Base-by-base conservation (phyloP, 2,888 invertebrate genomes). In the Coecobrya sp. region DNA sequence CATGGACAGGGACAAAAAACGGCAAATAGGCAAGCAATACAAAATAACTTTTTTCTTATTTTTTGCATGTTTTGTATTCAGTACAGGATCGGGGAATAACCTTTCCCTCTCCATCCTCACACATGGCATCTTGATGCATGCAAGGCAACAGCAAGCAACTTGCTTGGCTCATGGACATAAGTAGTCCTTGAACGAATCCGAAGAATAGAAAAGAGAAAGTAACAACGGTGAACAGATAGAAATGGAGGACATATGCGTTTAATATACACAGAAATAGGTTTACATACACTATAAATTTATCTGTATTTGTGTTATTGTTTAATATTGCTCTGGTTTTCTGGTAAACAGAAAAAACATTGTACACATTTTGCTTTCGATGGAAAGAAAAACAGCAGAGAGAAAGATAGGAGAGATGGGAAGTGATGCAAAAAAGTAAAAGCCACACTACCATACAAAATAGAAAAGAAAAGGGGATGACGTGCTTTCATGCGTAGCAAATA, bases 401-500 rank as follows among this genome's bases (percentile, higher is more conserved):
- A 65, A 65, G 36, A 16, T 16, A 22, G 55, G 25, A 49, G 59
- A 42, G 52, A 84, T 30, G 59, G 55, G 16, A 85, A 85, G 45
- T 86, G 79, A 81, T 86, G 86, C 91, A 81, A 82, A 86, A 86
- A 91, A 70, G 70, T 59, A 73, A 92, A 92, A 88, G 59, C 59
- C 36, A 82, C 73, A 62, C 68, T 16, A 82, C 36, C 59, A 59
- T 84, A 76, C 22, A 49, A 55, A 73, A 68, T 70, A 19, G 42
- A 30, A 36, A 49, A 85, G 30, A 59, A 49, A 62, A 73, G 73
- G 55, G 49, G 87, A 87, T 84, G 73, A 88, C 84, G 92, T 73
- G 65, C 88, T 88, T 88, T 88, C 92, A 92, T 92, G 92, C 92
- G 92, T 88, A 65, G 27, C 84, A 92, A 92, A 92, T 92, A 92